Evolutionary conservation across 2,888 invertebrate genomes (phyloP), one percentile per base, ranked within the genome.

Genomic region (Cecidostiba fungosa): DNA sequence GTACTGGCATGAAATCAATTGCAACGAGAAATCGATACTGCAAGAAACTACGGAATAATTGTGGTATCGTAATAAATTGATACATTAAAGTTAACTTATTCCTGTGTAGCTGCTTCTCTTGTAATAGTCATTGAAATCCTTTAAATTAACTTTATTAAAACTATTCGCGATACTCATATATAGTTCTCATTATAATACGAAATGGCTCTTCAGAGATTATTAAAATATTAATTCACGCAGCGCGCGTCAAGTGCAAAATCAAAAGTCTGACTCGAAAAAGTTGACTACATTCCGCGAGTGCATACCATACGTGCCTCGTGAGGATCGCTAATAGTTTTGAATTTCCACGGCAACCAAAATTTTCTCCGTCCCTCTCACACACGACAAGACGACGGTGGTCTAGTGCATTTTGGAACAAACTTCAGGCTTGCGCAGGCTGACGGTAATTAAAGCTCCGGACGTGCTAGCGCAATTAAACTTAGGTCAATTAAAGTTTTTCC

Each of bases 391-490:
- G 50, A 32, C 6, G 54, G 50, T 14, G 69, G 43, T 59, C 70
- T 82, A 70, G 78, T 66, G 66, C 76, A 62, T 85, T 81, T 72
- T 36, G 73, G 54, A 85, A 69, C 66, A 82, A 82, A 85, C 54
- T 84, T 84, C 54, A 62, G 39, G 72, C n/a, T 36, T n/a, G n/a
- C 50, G 23, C 23, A 6, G 29, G 23, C 47, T 66, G 72, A 23
- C 82, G 73, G 82, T 85, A 82, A 85, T 82, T 77, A 78, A 82
- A 82, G 62, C 82, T 29, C 47, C 43, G 62, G 66, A 73, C 81
- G 78, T 36, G 66, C 76, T 69, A 26, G 81, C n/a, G 85, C 82
- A 85, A 85, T 77, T 85, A 85, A 85, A 85, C 82, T 85, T 85
- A 23, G 77, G 82, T 72, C 85, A 82, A 85, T 82, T 82, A 85